Base-by-base conservation (phyloP, 1,140 invertebrate genomes). In the Kradibia gibbosae region DNA sequence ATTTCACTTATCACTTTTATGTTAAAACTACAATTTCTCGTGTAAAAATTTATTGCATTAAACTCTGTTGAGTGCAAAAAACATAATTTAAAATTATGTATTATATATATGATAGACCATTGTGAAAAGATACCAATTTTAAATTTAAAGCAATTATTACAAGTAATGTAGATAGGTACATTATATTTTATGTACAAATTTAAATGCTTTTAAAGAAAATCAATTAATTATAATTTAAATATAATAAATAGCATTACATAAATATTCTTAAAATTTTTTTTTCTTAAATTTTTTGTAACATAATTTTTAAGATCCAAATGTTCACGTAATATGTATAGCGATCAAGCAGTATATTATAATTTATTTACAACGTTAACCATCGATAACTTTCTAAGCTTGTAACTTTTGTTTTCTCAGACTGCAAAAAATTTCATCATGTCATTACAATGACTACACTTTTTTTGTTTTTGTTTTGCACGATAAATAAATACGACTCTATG, bases 251-350 rank as follows among this genome's bases (percentile, higher is more conserved):
- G 34, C 0, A n/a, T 22, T 39, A 67, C 22, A 3, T 0, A 70
- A 11, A 1, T 48, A 3, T 31, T 28, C n/a, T 31, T 28, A 17
- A 48, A 45, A 10, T n/a, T 36, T 70, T 25, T 45, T 3, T 39
- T 71, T 7, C 34, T 71, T 71, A 10, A 71, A 48, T 48, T 71
- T 71, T 79, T 31, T 53, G 53, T 31, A 60, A 70, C 57, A 25
- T 71, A 36, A 72, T 77, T 70, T 81, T 81, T 71, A 76, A 77
- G 50, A 81, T 71, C 76, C 57, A 60, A 71, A 77, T 78, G 65
- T 45, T 34, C 31, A 62, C 53, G 39, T 39, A 76, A 57, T 76
- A 7, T 53, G 57, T 31, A 45, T 20, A 34, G 36, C 50, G 10
- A 48, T 77, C 60, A 71, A 42, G 20, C 77, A 28, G 20, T 78